phyloP scores from a whole-genome alignment of 92 coral and sea anemone genomes.

The Montipora capitata region DNA sequence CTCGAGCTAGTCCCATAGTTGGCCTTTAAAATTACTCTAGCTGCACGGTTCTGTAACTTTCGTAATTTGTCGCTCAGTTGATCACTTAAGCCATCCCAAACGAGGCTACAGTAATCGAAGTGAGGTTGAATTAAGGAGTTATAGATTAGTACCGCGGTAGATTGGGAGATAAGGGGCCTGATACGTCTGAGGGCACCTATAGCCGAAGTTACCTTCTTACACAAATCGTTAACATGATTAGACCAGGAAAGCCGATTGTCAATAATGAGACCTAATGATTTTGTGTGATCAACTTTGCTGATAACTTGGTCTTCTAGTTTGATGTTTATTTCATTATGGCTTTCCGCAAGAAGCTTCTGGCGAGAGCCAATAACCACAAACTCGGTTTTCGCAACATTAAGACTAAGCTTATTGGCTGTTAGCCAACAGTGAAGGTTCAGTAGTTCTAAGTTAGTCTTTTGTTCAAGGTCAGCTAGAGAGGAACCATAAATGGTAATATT shows the following conservation, averaged over 20 bases:
- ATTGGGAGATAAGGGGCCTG: conserved; percentile 23
- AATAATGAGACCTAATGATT: conserved; percentile 23
- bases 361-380: conserved; percentile 2
- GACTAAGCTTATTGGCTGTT: conserved; percentile 8
- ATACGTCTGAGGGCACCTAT: conserved; percentile 37
- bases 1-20: no score
- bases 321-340: background rate
- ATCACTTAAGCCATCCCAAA: no score
- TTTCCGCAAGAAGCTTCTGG: conserved; percentile 17
- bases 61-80: no score
- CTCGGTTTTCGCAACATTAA: conserved; percentile 26
- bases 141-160: conserved; percentile 19
- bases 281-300: conserved; percentile 29
- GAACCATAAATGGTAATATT: no score
- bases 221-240: background rate
- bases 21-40: no score
- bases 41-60: no score
- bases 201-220: conserved; percentile 6
- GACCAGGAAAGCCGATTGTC: conserved; percentile 31
- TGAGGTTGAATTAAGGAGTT: conserved; percentile 30
- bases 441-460: conserved; percentile 1
- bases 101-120: background rate
- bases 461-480: background rate
- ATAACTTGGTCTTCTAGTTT: conserved; percentile 12
- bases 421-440: conserved; percentile 22